These are phyloP conservation scores for Drosophila subobscura DNA, from an alignment of 1,140 invertebrate genomes.

Conservation along the genomic window DNA sequence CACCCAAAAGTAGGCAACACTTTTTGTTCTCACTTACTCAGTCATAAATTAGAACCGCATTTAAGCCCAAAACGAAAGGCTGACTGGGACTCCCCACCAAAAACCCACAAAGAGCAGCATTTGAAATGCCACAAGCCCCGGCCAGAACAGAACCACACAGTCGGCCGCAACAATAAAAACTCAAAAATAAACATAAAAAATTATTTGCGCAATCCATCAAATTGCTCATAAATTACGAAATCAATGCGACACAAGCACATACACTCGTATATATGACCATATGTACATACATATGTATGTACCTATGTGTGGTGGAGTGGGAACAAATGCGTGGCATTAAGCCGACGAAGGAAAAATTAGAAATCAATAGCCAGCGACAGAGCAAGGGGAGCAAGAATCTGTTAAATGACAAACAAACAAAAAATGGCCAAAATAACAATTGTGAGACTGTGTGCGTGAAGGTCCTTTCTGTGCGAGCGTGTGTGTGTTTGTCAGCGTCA, in stretches of 20 bases:
- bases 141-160: conserved; percentile 37
- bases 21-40: conserved; percentile 4
- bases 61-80: conserved; percentile 17
- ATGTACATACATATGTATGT: background rate
- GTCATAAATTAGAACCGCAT: conserved; percentile 7
- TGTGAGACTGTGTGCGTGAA: conserved; percentile 22
- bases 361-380: conserved; percentile 68
- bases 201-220: conserved; percentile 72
- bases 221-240: conserved; percentile 66
- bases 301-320: background rate
- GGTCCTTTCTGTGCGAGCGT: background rate
- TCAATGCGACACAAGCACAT: conserved; percentile 52
- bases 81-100: conserved; percentile 4
- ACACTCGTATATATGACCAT: background rate
- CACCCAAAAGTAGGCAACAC: conserved; percentile 29
- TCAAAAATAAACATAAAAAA: conserved; percentile 56
- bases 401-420: conserved; percentile 61
- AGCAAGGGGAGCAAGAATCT: conserved; percentile 51
- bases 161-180: conserved; percentile 47
- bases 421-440: conserved; percentile 31
- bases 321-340: conserved; percentile 39
- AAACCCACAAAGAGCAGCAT: conserved; percentile 16
- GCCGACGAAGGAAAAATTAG: conserved; percentile 59
- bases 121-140: conserved; percentile 7
- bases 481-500: conserved; percentile 43